phyloP scores from a whole-genome alignment of 2,797 vertebrate species.

The Lacerta viridis region DNA sequence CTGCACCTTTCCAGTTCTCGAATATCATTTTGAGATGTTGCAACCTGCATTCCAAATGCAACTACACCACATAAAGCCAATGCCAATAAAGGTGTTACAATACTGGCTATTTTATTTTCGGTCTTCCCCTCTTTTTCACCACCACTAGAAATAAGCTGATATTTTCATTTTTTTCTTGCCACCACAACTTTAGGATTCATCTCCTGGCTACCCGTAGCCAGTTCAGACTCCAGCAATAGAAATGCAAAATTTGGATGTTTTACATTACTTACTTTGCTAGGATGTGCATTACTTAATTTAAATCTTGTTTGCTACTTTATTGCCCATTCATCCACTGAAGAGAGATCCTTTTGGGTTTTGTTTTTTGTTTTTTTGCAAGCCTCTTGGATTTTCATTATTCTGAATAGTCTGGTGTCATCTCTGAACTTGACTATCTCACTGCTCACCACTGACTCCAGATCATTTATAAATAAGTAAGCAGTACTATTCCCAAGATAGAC shows the following conservation, averaged over 20 bases:
- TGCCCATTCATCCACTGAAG: neutral
- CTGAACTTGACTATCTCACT: neutral
- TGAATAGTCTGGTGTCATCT: constrained; percentile 1
- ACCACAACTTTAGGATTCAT: neutral
- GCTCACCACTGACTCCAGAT: neutral
- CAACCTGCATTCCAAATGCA: too few species aligned
- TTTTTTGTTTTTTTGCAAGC: constrained; percentile 5
- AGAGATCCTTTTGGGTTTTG: neutral
- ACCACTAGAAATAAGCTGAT: neutral
- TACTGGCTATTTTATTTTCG: too few species aligned
- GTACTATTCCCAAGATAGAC: neutral
- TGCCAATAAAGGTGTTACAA: too few species aligned
- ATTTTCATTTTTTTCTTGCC: neutral
- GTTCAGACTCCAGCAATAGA: neutral
- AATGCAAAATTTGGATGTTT: neutral
- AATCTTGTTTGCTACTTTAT: neutral
- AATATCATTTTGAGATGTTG: too few species aligned
- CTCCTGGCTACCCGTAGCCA: neutral
- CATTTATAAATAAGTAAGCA: constrained; percentile 14
- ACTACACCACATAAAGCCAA: too few species aligned
- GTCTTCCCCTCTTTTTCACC: neutral
- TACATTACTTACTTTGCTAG: too few species aligned
- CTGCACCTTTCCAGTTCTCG: neutral
- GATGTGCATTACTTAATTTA: neutral
- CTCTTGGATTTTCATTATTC: constrained; percentile 3